Evolutionary conservation across 2,113 vertebrate species (phyloP).

Genomic region (Pongo pygmaeus): DNA sequence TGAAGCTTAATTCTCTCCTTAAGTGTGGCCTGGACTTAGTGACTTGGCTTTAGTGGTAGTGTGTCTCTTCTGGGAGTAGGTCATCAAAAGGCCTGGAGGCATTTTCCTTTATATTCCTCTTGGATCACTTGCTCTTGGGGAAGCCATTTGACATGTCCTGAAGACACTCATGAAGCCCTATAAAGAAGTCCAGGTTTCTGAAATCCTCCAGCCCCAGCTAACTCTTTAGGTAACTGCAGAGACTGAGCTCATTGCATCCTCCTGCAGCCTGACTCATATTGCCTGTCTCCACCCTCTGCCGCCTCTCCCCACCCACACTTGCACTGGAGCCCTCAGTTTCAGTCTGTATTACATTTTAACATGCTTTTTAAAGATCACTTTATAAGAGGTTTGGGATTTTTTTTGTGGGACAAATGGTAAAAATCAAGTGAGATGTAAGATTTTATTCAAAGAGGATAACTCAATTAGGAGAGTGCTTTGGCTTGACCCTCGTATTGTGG

Average conservation of each 20-base stretch:
- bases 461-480: not conserved
- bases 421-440: not conserved
- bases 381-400: not conserved
- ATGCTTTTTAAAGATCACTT: not conserved
- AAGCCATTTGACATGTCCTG: not conserved
- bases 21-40: not conserved
- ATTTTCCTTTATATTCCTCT: not conserved
- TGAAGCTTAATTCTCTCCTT: not conserved
- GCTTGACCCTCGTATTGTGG: not conserved
- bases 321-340: accelerated
- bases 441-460: not conserved
- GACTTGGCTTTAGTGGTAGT: not conserved
- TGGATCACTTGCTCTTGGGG: not conserved
- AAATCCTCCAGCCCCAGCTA: not conserved
- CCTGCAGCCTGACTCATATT: not conserved
- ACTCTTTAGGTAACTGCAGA: not conserved
- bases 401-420: not conserved
- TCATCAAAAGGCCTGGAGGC: not conserved
- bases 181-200: not conserved
- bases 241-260: not conserved
- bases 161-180: not conserved
- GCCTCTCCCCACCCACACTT: no score
- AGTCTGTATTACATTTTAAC: not conserved
- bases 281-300: not conserved
- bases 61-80: not conserved